Percentiles rank a stretch among this genome's conserved stretches.
Evolutionary conservation across 2,797 vertebrate species (phyloP).

Genomic region (Pogoniulus pusillus): DNA sequence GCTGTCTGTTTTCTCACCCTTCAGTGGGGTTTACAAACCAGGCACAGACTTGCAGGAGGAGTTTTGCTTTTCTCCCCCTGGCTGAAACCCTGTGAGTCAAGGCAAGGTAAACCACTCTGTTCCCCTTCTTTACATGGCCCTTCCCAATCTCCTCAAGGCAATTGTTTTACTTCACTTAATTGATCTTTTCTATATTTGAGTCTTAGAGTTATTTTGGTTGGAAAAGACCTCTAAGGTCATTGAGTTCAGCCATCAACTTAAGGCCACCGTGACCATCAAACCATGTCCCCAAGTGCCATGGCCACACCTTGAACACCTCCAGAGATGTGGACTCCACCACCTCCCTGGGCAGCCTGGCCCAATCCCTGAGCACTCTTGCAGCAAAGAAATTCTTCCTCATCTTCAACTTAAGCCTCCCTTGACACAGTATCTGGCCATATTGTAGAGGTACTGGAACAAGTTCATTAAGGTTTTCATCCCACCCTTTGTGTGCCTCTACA

Average conservation of each 20-base stretch:
- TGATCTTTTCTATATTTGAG: not conserved
- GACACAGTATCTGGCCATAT: not conserved
- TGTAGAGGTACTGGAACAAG: not conserved
- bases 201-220: no score
- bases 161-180: not conserved
- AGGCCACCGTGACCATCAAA: no score
- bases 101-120: not conserved
- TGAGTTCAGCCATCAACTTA: no score
- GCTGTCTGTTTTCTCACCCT: not conserved
- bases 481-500: not conserved
- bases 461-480: not conserved
- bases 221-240: no score
- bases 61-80: not conserved
- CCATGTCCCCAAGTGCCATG: no score
- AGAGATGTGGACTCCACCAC: no score
- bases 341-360: no score
- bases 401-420: no score
- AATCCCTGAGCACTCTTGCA: no score
- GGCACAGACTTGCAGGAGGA: not conserved
- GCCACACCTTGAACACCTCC: no score
- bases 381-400: no score
- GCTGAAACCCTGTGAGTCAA: not conserved
- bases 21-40: not conserved
- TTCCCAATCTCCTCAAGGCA: not conserved
- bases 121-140: not conserved